phyloP scores from a whole-genome alignment of 2,797 vertebrate species.

The Strix occidentalis region DNA sequence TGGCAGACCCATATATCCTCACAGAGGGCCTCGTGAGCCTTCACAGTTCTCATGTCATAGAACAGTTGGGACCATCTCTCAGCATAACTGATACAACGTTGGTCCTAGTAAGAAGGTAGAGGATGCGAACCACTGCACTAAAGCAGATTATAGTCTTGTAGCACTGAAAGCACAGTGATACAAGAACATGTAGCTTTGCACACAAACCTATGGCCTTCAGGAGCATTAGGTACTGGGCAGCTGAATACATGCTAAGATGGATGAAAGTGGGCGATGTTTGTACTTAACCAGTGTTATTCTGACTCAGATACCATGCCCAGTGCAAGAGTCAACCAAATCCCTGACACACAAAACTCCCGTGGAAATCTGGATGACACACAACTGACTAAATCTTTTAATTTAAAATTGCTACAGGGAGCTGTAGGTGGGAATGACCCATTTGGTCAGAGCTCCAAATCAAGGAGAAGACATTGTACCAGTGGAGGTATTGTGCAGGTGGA shows the following conservation, averaged over 20 bases:
- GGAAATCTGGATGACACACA: not conserved
- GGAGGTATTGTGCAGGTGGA: not conserved
- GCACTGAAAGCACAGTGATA: not conserved
- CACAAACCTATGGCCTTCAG: not conserved
- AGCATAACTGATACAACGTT: not conserved
- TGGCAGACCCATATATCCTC: not conserved
- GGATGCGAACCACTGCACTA: fast-evolving
- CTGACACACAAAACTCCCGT: not conserved
- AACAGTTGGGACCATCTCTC: not conserved
- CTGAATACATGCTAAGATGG: fast-evolving
- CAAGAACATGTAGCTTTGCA: not conserved
- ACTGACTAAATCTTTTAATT: not conserved
- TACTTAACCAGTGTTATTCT: not conserved
- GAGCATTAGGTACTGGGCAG: not conserved
- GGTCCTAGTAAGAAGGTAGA: not conserved
- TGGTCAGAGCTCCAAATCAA: not conserved
- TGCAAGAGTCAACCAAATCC: not conserved
- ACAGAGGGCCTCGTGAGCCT: not conserved
- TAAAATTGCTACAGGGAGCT: not conserved
- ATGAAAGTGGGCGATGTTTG: not conserved
- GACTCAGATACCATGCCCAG: not conserved
- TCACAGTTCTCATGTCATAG: not conserved
- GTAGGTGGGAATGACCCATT: not conserved
- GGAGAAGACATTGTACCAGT: not conserved
- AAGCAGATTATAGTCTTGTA: not conserved